phyloP scores from a whole-genome alignment of 2,888 invertebrate genomes.

The Caenorhabditis sp. region DNA sequence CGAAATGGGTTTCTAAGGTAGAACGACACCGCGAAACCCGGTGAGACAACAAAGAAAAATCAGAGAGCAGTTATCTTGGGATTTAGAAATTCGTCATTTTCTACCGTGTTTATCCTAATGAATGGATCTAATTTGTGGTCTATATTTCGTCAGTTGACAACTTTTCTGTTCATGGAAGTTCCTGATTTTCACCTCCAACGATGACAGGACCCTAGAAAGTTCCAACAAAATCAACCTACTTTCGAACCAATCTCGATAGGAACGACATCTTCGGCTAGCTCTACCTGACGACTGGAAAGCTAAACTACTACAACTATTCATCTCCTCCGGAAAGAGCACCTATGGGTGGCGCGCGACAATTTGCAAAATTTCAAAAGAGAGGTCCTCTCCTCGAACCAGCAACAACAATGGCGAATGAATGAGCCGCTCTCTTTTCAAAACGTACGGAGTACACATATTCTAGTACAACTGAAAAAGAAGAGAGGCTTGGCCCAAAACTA shows the following conservation, averaged over 20 bases:
- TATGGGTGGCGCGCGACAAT: conserved; percentile 41
- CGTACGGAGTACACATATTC: conserved; percentile 42
- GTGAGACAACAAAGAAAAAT: no score
- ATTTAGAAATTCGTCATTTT: no score
- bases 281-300: conserved; percentile 10
- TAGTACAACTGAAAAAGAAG: conserved; percentile 35
- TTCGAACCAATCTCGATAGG: conserved; percentile 49
- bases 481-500: conserved; percentile 32
- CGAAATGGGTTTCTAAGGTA: conserved; percentile 5
- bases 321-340: conserved; percentile 2
- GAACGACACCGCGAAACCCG: conserved; percentile 17
- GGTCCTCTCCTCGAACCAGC: background rate
- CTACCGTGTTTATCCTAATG: no score
- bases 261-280: conserved; percentile 41
- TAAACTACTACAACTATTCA: conserved; percentile 32
- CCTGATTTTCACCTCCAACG: no score
- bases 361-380: conserved; percentile 49
- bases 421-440: conserved; percentile 12
- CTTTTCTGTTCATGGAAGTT: no score
- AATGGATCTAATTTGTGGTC: no score
- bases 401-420: conserved; percentile 21
- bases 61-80: no score
- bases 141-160: no score
- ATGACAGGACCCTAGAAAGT: no score
- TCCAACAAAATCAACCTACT: conserved; percentile 41